Evolutionary conservation across 64 coral and sea anemone species (phyloP).

Genomic region (Exaiptasia diaphana): DNA sequence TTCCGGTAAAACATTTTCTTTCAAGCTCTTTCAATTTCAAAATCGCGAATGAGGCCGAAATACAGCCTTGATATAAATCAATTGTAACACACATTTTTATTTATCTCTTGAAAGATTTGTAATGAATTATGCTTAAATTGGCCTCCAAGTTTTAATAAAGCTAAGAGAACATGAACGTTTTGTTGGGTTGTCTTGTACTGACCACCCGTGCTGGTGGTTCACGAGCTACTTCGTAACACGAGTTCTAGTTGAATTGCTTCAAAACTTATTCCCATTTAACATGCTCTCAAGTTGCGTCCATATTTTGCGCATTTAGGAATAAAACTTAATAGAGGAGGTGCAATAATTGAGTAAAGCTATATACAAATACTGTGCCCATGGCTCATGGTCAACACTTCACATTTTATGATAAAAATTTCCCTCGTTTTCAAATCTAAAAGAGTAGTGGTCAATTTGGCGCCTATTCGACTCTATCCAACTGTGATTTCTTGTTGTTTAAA

Average conservation of each 20-base stretch:
- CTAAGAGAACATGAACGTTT: constrained; percentile 10
- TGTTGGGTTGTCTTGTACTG: constrained; percentile 29
- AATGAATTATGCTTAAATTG: constrained; percentile 66
- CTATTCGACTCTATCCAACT: neutral
- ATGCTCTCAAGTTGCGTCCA: too few relatives aligned
- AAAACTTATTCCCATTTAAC: too few relatives aligned
- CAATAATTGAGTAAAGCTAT: too few relatives aligned
- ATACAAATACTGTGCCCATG: too few relatives aligned
- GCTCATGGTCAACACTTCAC: too few relatives aligned
- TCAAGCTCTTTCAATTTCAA: neutral
- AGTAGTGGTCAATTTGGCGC: neutral
- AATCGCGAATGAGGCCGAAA: neutral
- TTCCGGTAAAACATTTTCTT: neutral
- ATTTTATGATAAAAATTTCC: too few relatives aligned
- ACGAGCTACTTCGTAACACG: too few relatives aligned
- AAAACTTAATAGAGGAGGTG: too few relatives aligned
- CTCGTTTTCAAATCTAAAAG: neutral
- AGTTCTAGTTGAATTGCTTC: too few relatives aligned
- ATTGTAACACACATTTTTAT: neutral
- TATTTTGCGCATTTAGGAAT: too few relatives aligned
- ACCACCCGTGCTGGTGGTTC: too few relatives aligned
- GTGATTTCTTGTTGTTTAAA: constrained; percentile 9
- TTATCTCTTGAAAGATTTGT: constrained; percentile 49
- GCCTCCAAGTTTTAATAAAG: constrained; percentile 68
- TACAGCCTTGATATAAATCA: neutral